Percentiles rank a stretch among this genome's conserved stretches.
phyloP scores from a whole-genome alignment of 2,113 vertebrate genomes.

The Micromys minutus region DNA sequence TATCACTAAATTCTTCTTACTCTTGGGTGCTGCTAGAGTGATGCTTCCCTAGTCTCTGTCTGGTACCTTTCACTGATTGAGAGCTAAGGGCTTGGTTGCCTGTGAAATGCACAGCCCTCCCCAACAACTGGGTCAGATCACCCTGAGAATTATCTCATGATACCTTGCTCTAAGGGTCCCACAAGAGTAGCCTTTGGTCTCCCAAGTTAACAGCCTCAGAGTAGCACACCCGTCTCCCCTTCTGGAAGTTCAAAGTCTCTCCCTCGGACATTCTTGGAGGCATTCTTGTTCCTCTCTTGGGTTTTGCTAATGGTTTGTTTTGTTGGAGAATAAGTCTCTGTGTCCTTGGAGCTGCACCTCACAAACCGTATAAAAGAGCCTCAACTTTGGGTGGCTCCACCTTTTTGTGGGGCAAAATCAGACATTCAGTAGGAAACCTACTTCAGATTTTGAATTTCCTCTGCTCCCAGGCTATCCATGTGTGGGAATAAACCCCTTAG shows the following conservation, averaged over 20 bases:
- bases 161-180: neutral
- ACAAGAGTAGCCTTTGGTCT: neutral
- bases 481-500: neutral
- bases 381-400: neutral
- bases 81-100: neutral
- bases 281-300: neutral
- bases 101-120: neutral
- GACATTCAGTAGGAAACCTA: neutral
- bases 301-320: neutral
- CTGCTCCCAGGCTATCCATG: neutral
- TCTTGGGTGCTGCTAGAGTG: neutral
- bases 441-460: neutral
- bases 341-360: accelerated
- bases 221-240: accelerated
- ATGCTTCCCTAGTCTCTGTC: neutral
- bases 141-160: neutral
- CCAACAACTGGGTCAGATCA: neutral
- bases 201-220: neutral
- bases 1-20: neutral
- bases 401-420: neutral
- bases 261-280: neutral
- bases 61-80: neutral
- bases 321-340: neutral
- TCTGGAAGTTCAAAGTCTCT: neutral
- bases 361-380: neutral